Conservation (phyloP, 2,888 invertebrate species). For the Agrotis exclamationis region DNA sequence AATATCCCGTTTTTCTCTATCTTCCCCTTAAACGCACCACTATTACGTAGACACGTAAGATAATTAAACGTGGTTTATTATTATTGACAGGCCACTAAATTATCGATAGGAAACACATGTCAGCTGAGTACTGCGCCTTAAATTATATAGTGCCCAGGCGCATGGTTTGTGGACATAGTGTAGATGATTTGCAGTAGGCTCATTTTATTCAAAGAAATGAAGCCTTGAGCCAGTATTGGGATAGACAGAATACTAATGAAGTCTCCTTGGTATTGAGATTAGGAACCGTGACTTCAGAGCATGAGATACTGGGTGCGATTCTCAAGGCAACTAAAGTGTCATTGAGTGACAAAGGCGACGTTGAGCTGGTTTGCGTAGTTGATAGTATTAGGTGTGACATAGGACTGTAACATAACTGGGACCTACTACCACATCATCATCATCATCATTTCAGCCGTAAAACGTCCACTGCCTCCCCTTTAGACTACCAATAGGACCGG, state of each 20-base stretch:
- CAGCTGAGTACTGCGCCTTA: constrained; percentile 62
- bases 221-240: too few relatives aligned
- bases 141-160: constrained; percentile 60
- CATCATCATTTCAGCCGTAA: too few relatives aligned
- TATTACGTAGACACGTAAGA: constrained; percentile 55
- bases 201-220: not conserved
- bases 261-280: too few relatives aligned
- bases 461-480: too few relatives aligned
- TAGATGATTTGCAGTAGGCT: constrained; percentile 28
- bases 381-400: not conserved
- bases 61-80: constrained; percentile 70
- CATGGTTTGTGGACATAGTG: constrained; percentile 21
- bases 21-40: constrained; percentile 38
- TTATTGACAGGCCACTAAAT: constrained; percentile 66
- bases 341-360: not conserved
- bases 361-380: not conserved
- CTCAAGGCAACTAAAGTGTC: not conserved
- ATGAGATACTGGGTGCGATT: not conserved
- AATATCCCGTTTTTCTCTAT: not conserved
- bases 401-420: not conserved
- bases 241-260: too few relatives aligned
- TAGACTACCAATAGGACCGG: too few relatives aligned
- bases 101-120: constrained; percentile 70
- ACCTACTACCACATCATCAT: too few relatives aligned
- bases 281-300: not conserved